phyloP scores from a whole-genome alignment of 2,113 vertebrate species.

The Sisor rabdophorus region DNA sequence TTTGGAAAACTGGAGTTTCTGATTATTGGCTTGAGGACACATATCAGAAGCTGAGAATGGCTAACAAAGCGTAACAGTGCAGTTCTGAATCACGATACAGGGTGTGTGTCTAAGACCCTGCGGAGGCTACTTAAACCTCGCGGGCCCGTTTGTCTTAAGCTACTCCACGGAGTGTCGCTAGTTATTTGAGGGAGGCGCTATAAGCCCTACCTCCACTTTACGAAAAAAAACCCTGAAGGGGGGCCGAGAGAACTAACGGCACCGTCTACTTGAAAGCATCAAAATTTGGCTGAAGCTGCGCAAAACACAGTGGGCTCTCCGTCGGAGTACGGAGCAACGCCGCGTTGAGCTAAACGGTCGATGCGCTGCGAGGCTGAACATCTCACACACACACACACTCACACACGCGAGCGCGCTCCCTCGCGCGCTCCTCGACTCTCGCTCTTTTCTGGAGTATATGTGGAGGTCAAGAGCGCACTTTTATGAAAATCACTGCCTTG shows the following conservation, averaged over 20 bases:
- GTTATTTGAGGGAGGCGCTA: constrained; percentile 77
- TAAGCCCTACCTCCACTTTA: constrained; percentile 70
- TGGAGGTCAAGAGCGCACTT: constrained; percentile 60
- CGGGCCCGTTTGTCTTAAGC: constrained; percentile 63
- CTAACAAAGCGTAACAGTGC: not conserved
- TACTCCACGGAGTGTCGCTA: constrained; percentile 67
- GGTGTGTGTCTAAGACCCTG: constrained; percentile 73
- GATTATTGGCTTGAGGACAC: not conserved
- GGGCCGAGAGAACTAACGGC: constrained; percentile 59
- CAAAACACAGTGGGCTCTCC: constrained; percentile 60
- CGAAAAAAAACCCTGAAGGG: constrained; percentile 46
- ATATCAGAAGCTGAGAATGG: not conserved
- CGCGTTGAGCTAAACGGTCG: constrained; percentile 27
- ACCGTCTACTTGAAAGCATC: constrained; percentile 56
- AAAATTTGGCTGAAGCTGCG: constrained; percentile 56
- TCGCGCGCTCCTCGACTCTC: constrained; percentile 38
- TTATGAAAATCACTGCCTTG: constrained; percentile 67
- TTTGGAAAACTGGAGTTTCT: not conserved
- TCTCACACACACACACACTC: constrained; percentile 17
- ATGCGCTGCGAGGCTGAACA: constrained; percentile 48
- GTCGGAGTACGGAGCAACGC: constrained; percentile 47
- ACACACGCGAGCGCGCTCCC: constrained; percentile 49
- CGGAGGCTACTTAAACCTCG: constrained; percentile 63
- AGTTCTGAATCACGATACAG: not conserved
- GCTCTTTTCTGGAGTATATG: constrained; percentile 48